Percentiles rank a stretch among this genome's conserved stretches.
These are phyloP conservation scores for Agrilus biguttatus DNA, from an alignment of 2,888 invertebrate genomes.

Conservation along the genomic window DNA sequence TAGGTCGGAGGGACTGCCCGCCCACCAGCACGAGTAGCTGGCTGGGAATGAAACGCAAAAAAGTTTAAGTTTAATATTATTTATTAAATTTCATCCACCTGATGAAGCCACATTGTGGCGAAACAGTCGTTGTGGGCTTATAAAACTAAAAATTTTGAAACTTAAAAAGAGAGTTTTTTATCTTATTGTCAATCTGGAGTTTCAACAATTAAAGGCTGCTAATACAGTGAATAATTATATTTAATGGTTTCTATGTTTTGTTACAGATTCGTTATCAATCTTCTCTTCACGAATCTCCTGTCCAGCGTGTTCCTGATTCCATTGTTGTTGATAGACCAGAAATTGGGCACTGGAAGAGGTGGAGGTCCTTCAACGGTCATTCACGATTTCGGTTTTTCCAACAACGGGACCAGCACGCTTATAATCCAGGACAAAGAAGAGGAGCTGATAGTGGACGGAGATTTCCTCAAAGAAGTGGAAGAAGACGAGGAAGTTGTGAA, in stretches of 20 bases:
- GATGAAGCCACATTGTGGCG: too few relatives aligned
- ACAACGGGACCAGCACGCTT: background rate
- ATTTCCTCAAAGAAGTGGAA: conserved; percentile 1
- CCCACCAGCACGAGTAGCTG: too few relatives aligned
- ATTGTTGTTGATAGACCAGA: conserved; percentile 38
- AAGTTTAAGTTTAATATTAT: too few relatives aligned
- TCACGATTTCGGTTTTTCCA: background rate
- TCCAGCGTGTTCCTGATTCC: conserved; percentile 34
- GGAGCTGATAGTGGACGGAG: conserved; percentile 2
- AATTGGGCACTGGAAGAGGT: conserved; percentile 4
- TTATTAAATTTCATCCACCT: too few relatives aligned
- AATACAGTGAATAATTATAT: too few relatives aligned
- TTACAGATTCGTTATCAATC: conserved; percentile 38
- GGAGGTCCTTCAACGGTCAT: background rate
- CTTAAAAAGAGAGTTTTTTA: too few relatives aligned
- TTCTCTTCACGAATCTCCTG: conserved; percentile 37
- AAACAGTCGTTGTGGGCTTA: too few relatives aligned
- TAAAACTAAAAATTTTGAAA: too few relatives aligned
- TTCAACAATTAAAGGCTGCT: too few relatives aligned
- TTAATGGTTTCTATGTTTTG: conserved; percentile 3
- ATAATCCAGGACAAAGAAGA: conserved; percentile 4
- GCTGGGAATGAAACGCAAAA: too few relatives aligned
- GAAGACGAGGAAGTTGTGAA: background rate
- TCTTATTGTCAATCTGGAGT: too few relatives aligned
- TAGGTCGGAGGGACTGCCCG: too few relatives aligned